phyloP scores from a whole-genome alignment of 1,140 invertebrate genomes.

The Drosophila pandora region DNA sequence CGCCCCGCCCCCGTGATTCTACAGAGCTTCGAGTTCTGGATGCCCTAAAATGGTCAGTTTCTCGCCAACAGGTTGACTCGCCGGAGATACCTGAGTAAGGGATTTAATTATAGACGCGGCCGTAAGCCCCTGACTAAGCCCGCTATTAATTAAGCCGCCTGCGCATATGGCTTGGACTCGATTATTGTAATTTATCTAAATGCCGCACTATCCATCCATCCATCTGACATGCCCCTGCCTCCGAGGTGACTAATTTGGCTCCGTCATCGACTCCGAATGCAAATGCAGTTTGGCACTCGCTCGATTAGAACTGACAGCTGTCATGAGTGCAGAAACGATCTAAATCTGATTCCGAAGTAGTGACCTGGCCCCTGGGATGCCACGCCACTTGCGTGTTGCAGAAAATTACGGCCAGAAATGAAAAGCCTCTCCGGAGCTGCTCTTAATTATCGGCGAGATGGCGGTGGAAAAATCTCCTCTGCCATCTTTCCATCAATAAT shows the following conservation, averaged over 20 bases:
- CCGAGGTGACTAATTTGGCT: slow-evolving; percentile 48
- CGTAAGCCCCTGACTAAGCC: slow-evolving; percentile 34
- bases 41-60: slow-evolving; percentile 70
- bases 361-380: slow-evolving; percentile 6
- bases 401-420: slow-evolving; percentile 34
- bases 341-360: slow-evolving; percentile 25
- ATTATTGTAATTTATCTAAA: slow-evolving; percentile 80
- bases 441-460: slow-evolving; percentile 48
- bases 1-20: slow-evolving; percentile 27
- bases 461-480: slow-evolving; percentile 26
- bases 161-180: slow-evolving; percentile 66
- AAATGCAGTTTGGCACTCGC: slow-evolving; percentile 68
- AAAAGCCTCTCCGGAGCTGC: slow-evolving; percentile 44
- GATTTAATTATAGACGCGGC: slow-evolving; percentile 59
- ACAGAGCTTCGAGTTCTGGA: slow-evolving; percentile 15
- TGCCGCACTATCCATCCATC: slow-evolving; percentile 59
- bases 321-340: slow-evolving; percentile 69
- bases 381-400: slow-evolving; percentile 47
- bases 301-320: slow-evolving; percentile 79
- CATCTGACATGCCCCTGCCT: slow-evolving; percentile 7
- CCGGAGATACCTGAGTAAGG: slow-evolving; percentile 19
- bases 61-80: slow-evolving; percentile 16
- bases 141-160: slow-evolving; percentile 77
- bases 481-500: slow-evolving; percentile 37
- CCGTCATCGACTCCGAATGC: slow-evolving; percentile 47